Conservation (phyloP, 2,113 vertebrate genomes). For the Bos javanicus region DNA sequence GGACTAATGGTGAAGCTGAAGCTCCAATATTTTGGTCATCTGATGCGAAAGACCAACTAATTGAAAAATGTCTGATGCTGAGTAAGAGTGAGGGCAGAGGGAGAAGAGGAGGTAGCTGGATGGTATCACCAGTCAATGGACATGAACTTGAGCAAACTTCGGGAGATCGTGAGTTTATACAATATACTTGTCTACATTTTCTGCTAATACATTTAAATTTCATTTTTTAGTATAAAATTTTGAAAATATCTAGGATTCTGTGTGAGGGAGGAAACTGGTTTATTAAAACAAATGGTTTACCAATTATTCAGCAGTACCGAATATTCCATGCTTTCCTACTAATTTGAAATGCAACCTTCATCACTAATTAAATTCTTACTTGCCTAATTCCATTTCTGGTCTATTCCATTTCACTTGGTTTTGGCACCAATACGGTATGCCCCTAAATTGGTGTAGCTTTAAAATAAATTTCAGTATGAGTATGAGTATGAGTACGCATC, state of each 20-base stretch:
- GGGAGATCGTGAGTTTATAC: not conserved
- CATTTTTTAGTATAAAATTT: conserved; percentile 12
- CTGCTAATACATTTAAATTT: not conserved
- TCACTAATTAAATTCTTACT: not conserved
- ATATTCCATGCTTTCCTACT: not conserved
- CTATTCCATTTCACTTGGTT: conserved; percentile 10
- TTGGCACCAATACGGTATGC: not conserved
- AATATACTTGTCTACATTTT: not conserved
- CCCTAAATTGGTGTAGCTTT: not conserved
- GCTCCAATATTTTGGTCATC: not conserved
- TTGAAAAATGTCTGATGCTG: not conserved
- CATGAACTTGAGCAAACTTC: not conserved
- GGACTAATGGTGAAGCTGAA: not conserved
- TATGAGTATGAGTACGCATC: not conserved
- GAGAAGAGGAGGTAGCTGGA: not conserved
- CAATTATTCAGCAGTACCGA: not conserved
- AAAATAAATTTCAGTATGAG: not conserved
- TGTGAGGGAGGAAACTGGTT: not conserved
- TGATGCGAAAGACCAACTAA: not conserved
- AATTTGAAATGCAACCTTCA: conserved; percentile 31
- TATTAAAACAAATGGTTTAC: not conserved
- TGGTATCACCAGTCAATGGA: not conserved
- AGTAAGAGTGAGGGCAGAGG: not conserved
- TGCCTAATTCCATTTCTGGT: not conserved
- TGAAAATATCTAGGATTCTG: not conserved